Evolutionary conservation across 2,888 invertebrate genomes (phyloP), one percentile per base, ranked within the genome.

Genomic region (Apoda limacodes): DNA sequence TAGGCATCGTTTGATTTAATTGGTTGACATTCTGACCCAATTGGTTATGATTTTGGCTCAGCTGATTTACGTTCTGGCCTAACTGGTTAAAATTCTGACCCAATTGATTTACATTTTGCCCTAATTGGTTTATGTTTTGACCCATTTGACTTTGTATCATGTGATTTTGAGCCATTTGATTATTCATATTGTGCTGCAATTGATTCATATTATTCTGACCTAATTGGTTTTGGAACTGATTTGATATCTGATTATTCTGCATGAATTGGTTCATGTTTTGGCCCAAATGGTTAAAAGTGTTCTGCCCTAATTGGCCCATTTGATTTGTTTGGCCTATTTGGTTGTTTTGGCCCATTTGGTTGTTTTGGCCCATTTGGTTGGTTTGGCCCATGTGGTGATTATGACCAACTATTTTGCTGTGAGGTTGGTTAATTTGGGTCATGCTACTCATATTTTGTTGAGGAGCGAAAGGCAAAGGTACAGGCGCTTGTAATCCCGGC

Each of bases 401-500:
- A 39, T 52, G 60, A 28, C 55, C 65, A 33, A 58, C 54, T 26
- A 64, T 53, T 32, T 66, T 65, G 48, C 55, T 69, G 12, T 67
- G 48, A 1, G 62, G 52, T 43, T 65, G 66, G 40, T 49, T 67
- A 52, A 60, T 60, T 49, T 60, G 66, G 32, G 50, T 54, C 37
- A 67, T 51, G 32, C 52, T 57, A 30, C 59, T 57, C 23, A 49
- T 43, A 54, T 65, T 60, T 5, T 57, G 46, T 36, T 65, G 72
- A 41, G 70, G 69, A 0, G 71, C 78, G 39, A 66, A 78, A 0
- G 76, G 74, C 17, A 80, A 43, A 0, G 76, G 69, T 2, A 75
- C 61, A 0, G 76, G 75, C 2, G 71, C 75, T 37, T 72, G 72
- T 0, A 80, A 48, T 0, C 76, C 76, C 0, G 75, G 76, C 0